These are phyloP conservation scores for Panurus biarmicus DNA, from an alignment of 2,113 vertebrate species.

Conservation along the genomic window DNA sequence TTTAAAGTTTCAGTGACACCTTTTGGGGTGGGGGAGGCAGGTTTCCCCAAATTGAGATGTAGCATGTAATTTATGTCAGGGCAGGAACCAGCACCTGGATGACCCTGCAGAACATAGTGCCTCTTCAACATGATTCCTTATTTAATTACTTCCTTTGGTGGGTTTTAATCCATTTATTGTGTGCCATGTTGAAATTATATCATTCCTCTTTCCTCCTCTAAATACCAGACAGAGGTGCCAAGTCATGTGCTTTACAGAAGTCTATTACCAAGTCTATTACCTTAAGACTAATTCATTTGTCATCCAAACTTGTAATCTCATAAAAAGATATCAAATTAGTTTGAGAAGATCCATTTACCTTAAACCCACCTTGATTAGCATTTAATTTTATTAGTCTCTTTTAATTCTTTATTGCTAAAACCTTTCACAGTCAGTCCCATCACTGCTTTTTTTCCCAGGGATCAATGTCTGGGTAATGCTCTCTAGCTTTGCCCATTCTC, in stretches of 20 bases:
- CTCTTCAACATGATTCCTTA: neutral
- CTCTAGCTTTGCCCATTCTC: neutral
- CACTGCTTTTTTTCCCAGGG: neutral
- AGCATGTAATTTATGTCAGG: neutral
- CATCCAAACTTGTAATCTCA: slow-evolving; percentile 19
- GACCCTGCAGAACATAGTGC: neutral
- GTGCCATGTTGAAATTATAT: neutral
- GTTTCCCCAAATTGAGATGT: neutral
- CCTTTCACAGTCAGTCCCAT: neutral
- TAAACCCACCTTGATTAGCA: slow-evolving; percentile 36
- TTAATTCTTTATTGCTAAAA: slow-evolving; percentile 33
- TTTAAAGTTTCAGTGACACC: neutral
- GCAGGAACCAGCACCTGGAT: neutral
- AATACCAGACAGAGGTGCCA: neutral
- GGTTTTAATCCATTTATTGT: neutral
- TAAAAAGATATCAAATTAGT: slow-evolving; percentile 32
- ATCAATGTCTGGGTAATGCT: neutral
- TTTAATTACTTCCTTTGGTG: neutral
- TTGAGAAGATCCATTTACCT: slow-evolving; percentile 19
- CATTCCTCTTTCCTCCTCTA: neutral
- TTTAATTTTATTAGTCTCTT: slow-evolving; percentile 50
- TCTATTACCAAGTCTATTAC: slow-evolving; percentile 32
- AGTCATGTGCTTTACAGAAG: slow-evolving; percentile 38
- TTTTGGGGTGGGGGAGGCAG: neutral
- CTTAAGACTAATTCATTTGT: slow-evolving; percentile 23